These are phyloP conservation scores for Stegodyphus mimosarum DNA, from an alignment of 1,140 invertebrate genomes.

Conservation along the genomic window DNA sequence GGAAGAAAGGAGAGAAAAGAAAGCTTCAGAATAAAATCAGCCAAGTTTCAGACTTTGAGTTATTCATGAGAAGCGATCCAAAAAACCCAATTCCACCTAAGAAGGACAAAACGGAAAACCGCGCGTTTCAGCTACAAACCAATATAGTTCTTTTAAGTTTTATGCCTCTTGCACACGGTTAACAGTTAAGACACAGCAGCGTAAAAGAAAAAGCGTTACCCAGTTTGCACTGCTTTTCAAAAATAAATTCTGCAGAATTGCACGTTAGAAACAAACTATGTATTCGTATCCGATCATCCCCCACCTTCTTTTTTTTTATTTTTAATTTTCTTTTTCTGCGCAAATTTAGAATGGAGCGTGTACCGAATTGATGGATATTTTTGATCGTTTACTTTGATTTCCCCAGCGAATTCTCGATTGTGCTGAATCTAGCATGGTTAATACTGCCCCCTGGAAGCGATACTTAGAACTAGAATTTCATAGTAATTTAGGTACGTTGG, in stretches of 20 bases:
- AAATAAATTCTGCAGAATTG: conserved; percentile 1
- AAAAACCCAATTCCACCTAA: too few species aligned
- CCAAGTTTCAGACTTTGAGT: too few species aligned
- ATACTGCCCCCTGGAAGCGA: conserved; percentile 10
- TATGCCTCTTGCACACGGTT: conserved; percentile 12
- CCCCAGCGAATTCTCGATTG: background rate
- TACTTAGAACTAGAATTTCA: conserved; percentile 5
- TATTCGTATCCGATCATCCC: conserved; percentile 13
- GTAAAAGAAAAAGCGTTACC: conserved; percentile 8
- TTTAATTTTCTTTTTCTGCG: background rate
- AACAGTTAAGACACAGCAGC: conserved; percentile 1
- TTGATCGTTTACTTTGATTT: conserved; percentile 25
- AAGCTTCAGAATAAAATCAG: too few species aligned
- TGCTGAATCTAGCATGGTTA: background rate
- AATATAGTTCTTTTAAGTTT: background rate
- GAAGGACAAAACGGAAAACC: too few species aligned
- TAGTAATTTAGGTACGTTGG: conserved; percentile 1
- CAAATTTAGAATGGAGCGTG: conserved; percentile 13
- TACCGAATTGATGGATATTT: conserved; percentile 23
- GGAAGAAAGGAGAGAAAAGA: too few species aligned
- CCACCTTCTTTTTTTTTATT: too few species aligned
- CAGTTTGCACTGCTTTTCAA: conserved; percentile 16
- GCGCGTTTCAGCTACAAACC: too few species aligned
- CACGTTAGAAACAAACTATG: conserved; percentile 19
- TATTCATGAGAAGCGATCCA: too few species aligned